These are phyloP conservation scores for Elegia similella DNA, from an alignment of 2,888 invertebrate species.

Conservation along the genomic window DNA sequence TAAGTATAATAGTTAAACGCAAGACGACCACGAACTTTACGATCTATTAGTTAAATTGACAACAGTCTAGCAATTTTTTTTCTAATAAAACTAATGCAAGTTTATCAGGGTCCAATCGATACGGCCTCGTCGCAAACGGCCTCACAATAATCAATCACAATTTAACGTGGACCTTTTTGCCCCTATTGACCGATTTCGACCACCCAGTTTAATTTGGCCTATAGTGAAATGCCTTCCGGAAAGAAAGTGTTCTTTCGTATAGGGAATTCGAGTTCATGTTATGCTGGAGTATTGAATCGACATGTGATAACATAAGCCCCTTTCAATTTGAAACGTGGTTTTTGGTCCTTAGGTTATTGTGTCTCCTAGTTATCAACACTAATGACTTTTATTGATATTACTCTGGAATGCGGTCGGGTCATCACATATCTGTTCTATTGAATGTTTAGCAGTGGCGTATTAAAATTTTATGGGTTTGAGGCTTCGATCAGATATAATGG, in stretches of 20 bases:
- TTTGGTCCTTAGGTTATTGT: constrained; percentile 35
- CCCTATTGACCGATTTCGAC: constrained; percentile 52
- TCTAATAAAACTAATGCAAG: constrained; percentile 64
- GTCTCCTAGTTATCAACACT: constrained; percentile 20
- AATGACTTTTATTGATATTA: constrained; percentile 24
- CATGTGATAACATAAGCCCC: constrained; percentile 42
- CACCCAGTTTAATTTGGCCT: constrained; percentile 35
- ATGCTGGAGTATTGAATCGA: constrained; percentile 29
- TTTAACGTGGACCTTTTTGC: constrained; percentile 60
- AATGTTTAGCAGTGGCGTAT: constrained; percentile 9
- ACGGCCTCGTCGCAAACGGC: constrained; percentile 48
- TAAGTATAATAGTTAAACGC: not conserved
- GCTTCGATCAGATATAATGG: too few relatives aligned
- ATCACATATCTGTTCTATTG: constrained; percentile 15
- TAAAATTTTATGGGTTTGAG: not conserved
- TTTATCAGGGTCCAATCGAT: constrained; percentile 59
- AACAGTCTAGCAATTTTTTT: constrained; percentile 38
- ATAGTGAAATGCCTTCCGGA: constrained; percentile 13
- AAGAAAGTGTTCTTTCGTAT: constrained; percentile 19
- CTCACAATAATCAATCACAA: constrained; percentile 70
- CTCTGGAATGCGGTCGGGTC: constrained; percentile 17
- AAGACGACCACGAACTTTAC: not conserved
- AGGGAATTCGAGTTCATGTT: constrained; percentile 24
- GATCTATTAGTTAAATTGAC: constrained; percentile 24
- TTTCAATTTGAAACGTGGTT: constrained; percentile 42